A percentile compares a stretch with the other conserved stretches of the same genome.
Evolutionary conservation across 1,140 invertebrate genomes (phyloP).

Genomic region (Globodera rostochiensis): DNA sequence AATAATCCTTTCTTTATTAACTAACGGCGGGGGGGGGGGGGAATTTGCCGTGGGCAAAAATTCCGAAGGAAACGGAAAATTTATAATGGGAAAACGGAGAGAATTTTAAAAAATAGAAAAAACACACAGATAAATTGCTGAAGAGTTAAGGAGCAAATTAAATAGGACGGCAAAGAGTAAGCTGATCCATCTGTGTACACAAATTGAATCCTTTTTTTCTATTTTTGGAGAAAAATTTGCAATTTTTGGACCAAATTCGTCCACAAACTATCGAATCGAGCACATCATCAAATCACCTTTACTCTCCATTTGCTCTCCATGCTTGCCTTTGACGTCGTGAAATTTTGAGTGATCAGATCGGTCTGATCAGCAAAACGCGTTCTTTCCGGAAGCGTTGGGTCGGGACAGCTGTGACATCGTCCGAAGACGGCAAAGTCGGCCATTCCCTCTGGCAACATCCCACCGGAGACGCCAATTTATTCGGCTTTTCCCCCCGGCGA

Average conservation of each 20-base stretch:
- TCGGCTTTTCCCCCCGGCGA: not conserved
- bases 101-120: not conserved
- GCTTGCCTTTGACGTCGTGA: no score
- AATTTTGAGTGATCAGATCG: no score
- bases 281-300: no score
- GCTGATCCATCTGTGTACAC: not conserved
- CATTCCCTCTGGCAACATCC: not conserved
- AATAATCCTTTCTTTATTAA: not conserved
- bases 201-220: not conserved
- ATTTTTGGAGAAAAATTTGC: not conserved
- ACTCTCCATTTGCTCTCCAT: no score
- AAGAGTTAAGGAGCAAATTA: not conserved
- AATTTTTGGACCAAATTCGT: not conserved
- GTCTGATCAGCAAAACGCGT: not conserved
- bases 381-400: not conserved
- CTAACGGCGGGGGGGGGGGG: no score
- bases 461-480: not conserved
- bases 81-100: not conserved
- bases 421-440: not conserved
- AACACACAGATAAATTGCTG: not conserved
- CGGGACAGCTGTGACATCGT: not conserved
- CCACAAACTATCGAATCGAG: not conserved
- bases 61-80: not conserved
- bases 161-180: not conserved
- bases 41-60: not conserved